Evolutionary conservation across 2,797 vertebrate species (phyloP).

Genomic region (Propithecus perrieri): DNA sequence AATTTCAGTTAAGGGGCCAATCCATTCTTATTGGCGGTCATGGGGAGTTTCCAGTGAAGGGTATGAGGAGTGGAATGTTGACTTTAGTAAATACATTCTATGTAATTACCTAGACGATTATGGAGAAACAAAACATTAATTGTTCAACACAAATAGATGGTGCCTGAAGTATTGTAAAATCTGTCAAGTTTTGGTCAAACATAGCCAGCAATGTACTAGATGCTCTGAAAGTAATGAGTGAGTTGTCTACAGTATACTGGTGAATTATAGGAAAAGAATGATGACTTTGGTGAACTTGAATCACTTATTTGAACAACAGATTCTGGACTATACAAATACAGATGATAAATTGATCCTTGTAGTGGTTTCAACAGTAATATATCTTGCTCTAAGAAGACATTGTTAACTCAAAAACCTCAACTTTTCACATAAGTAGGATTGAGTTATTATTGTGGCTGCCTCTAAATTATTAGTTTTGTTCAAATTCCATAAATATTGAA

Average conservation of each 20-base stretch:
- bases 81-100: background rate
- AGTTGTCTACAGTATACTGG: background rate
- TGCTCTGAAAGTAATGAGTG: background rate
- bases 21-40: background rate
- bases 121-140: background rate
- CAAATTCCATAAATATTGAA: background rate
- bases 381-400: background rate
- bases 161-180: background rate
- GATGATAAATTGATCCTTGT: background rate
- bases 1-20: background rate
- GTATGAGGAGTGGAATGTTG: background rate
- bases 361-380: background rate
- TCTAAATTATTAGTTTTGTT: background rate
- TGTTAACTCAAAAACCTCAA: background rate
- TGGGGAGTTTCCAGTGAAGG: background rate
- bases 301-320: conserved; percentile 10
- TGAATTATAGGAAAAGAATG: background rate
- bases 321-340: background rate
- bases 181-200: background rate
- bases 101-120: background rate
- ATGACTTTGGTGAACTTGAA: background rate
- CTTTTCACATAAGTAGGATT: background rate
- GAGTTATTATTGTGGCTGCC: conserved; percentile 1
- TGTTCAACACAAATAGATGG: background rate
- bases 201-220: background rate